Conservation (phyloP, 2,888 invertebrate genomes). For the Lasioglossum malachurum region DNA sequence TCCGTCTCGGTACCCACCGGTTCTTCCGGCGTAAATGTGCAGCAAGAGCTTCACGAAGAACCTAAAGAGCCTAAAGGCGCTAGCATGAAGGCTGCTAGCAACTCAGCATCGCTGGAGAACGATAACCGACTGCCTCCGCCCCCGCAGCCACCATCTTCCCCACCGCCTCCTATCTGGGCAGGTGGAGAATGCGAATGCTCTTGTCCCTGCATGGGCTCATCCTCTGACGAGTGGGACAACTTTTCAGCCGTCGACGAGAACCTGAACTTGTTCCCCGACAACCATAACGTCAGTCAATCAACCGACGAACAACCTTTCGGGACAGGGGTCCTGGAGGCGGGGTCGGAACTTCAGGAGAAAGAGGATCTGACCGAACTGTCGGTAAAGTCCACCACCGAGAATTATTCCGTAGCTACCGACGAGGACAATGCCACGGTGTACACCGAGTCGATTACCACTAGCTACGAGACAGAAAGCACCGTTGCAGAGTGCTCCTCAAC, state of each 20-base stretch:
- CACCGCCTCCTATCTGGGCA: conserved; percentile 85
- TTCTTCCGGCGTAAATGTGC: conserved; percentile 87
- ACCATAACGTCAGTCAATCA: conserved; percentile 23
- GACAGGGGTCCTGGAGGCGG: background rate
- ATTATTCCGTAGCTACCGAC: conserved; percentile 54
- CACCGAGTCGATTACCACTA: conserved; percentile 66
- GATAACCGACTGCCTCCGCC: conserved; percentile 80
- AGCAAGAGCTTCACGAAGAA: conserved; percentile 81
- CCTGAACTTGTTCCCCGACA: conserved; percentile 41
- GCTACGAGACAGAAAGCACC: conserved; percentile 72
- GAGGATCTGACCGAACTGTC: conserved; percentile 45
- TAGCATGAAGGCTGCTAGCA: conserved; percentile 38
- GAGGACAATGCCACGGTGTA: conserved; percentile 39
- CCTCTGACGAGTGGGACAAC: conserved; percentile 80
- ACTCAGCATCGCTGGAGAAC: conserved; percentile 41
- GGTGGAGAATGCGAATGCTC: conserved; percentile 91
- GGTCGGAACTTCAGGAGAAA: background rate
- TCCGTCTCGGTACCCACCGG: conserved; percentile 92
- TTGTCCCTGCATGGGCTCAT: conserved; percentile 88
- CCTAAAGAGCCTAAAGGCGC: conserved; percentile 29
- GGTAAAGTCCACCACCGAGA: conserved; percentile 62
- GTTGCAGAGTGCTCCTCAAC: conserved; percentile 82
- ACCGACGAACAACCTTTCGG: conserved; percentile 11
- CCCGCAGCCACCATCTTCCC: conserved; percentile 79
- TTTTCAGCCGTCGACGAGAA: conserved; percentile 70